Evolutionary conservation across 2,113 vertebrate genomes (phyloP), one percentile per base, ranked within the genome.

Genomic region (Hiodon alosoides): DNA sequence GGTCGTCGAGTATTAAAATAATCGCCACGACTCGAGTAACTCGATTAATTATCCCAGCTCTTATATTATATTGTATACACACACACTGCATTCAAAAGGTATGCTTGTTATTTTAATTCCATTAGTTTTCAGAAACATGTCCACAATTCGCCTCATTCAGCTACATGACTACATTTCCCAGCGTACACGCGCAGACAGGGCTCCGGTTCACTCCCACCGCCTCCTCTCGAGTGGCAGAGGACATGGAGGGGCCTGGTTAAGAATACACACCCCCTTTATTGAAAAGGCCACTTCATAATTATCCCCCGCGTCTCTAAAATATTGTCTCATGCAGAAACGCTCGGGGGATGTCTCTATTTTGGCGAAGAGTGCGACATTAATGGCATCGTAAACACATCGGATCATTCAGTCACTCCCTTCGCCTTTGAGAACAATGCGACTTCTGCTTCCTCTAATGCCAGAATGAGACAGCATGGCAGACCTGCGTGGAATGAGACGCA

Each of bases 191-290:
- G 10, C 3, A 47, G 31, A 31, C 31, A 31, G 31, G 31, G 10
- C 74, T 79, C 78, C 78, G 80, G 73, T 80, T 3, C 70, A 75
- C 16, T 87, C 70, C 86, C 88, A 87, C 89, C 88, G 64, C 76
- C 71, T 76, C 89, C 71, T 16, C 88, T 87, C 87, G 88, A 80
- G 85, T 87, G 81, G 87, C 87, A 87, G 87, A 87, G 90, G 88
- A 88, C 87, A 86, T 85, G 81, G 86, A 88, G 88, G 90, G 90
- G 90, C 90, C 90, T 83, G 2, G 71, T 11, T 7, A 10, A 3
- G 10, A 69, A n/a, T 64, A 55, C 9, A 47, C 73, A 60, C 4
- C 50, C 68, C 13, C 16, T 74, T 77, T 62, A 69, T 69, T 69
- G 53, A 76, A 72, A 67, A 70, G 57, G 17, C 64, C 10, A 5